Evolutionary conservation across 2,888 invertebrate genomes (phyloP), one percentile per base, ranked within the genome.

Genomic region (Ophion slaviceki): DNA sequence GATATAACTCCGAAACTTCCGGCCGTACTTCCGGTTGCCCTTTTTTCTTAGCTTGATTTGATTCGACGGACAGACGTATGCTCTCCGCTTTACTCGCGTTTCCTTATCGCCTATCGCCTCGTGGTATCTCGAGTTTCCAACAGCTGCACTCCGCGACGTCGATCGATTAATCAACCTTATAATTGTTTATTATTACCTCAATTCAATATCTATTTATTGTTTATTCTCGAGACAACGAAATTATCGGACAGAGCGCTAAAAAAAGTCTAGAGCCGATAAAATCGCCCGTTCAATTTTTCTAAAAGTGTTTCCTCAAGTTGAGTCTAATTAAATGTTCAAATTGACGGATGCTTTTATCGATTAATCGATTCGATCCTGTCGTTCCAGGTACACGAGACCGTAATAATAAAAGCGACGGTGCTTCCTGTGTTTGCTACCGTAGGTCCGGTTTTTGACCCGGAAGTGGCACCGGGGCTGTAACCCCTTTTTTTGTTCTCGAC

Each of bases 371-470:
- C 40, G 40, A 40, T 7, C 8, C 2, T 14, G 11, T 53, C 53
- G 3, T 53, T 14, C 2, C 17, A 14, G 4, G 5, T 53, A 14
- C 11, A 1, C 53, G 17, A 53, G 14, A 5, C 4, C 17, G 14
- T 53, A 53, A 76, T n/a, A 45, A 32, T 53, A 53, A 47, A n/a
- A 72, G 57, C 57, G 28, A 32, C 57, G 57, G 28, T 10, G 62
- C 36, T 78, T 84, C 62, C 74, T 77, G 72, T 74, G 76, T 77
- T 62, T 70, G 62, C 17, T 47, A 28, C 14, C 72, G 89, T 87
- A 53, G 5, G 86, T 89, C 91, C 91, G 91, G 92, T 92, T 93
- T 91, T 91, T 92, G 92, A 92, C 92, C 91, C 89, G 89, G 90
- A 91, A 91, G 88, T 87, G 80, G 89, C 89, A 84, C 84, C 87